These are phyloP conservation scores for Sitta europaea DNA, from an alignment of 2,113 vertebrate genomes.

Conservation along the genomic window DNA sequence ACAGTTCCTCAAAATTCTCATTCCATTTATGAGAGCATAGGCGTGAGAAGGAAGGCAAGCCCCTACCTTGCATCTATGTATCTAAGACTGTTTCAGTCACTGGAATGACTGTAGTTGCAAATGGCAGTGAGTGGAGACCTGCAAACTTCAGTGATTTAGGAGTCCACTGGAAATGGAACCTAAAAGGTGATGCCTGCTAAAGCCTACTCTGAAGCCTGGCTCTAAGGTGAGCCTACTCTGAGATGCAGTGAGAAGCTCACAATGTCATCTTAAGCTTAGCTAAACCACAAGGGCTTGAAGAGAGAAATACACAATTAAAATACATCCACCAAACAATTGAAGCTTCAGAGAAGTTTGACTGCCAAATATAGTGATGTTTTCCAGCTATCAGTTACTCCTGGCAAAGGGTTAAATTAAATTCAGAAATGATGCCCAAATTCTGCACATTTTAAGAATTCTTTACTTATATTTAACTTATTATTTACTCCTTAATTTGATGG, in stretches of 20 bases:
- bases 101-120: neutral
- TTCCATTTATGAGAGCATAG: neutral
- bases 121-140: neutral
- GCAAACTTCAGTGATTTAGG: neutral
- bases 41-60: neutral
- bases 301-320: neutral
- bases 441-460: neutral
- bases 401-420: neutral
- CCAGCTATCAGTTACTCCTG: neutral
- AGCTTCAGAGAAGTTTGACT: neutral
- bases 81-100: neutral
- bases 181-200: neutral
- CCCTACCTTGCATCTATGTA: rapidly evolving
- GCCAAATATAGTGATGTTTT: neutral
- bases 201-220: neutral
- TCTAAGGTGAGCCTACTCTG: neutral
- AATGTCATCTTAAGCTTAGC: neutral
- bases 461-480: neutral
- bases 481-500: neutral
- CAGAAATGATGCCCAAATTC: neutral
- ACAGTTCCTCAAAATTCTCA: neutral
- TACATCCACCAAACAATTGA: neutral
- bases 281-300: neutral
- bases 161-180: neutral
- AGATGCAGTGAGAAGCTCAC: neutral